A percentile compares a stretch with the other conserved stretches of the same genome.
phyloP scores from a whole-genome alignment of 2,113 vertebrate genomes.

The Thamnaconus septentrionalis region DNA sequence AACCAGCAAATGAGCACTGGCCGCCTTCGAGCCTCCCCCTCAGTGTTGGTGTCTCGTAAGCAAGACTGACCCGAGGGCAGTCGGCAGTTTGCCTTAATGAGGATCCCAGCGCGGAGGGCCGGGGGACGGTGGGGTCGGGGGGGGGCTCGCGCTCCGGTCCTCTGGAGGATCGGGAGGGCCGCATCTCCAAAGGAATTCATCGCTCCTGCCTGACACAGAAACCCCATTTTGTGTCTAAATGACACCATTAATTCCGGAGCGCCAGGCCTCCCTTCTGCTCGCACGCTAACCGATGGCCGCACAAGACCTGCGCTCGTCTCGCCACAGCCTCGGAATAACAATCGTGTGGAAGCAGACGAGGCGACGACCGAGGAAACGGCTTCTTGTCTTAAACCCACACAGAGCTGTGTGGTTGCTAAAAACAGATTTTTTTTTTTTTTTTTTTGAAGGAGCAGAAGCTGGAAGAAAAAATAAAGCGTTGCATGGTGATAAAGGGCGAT shows the following conservation, averaged over 20 bases:
- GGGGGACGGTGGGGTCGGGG: conserved; percentile 18
- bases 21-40: not conserved
- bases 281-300: conserved; percentile 45
- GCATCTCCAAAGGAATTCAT: conserved; percentile 53
- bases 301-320: conserved; percentile 1
- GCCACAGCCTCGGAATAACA: too few relatives aligned
- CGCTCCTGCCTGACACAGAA: conserved; percentile 63
- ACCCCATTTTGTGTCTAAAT: conserved; percentile 67
- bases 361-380: too few relatives aligned
- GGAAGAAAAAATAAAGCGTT: too few relatives aligned
- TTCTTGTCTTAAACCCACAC: too few relatives aligned
- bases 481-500: too few relatives aligned
- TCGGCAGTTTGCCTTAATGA: conserved; percentile 51
- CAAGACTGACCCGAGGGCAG: conserved; percentile 31
- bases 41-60: conserved; percentile 18
- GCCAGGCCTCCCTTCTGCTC: conserved; percentile 46
- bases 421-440: too few relatives aligned
- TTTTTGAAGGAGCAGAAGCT: too few relatives aligned
- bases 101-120: conserved; percentile 29
- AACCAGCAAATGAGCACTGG: conserved; percentile 8
- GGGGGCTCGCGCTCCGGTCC: conserved; percentile 2
- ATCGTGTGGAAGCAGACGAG: too few relatives aligned
- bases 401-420: too few relatives aligned
- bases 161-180: conserved; percentile 32
- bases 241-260: conserved; percentile 70